Percentiles rank a stretch among this genome's conserved stretches.
phyloP scores from a whole-genome alignment of 2,888 invertebrate species.

The Microctonus brassicae region DNA sequence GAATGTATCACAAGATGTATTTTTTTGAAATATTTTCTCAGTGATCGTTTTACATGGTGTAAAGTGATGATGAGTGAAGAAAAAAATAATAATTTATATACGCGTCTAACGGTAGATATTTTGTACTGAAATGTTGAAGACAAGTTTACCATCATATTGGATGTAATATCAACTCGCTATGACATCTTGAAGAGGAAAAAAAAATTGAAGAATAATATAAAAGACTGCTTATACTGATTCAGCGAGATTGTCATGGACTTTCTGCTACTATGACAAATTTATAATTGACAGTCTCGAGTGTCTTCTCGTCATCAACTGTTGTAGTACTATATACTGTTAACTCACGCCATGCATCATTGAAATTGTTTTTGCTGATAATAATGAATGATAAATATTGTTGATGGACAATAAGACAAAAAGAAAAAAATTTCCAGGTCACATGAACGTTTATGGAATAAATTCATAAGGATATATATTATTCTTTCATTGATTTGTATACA shows the following conservation, averaged over 20 bases:
- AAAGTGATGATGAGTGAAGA: background rate
- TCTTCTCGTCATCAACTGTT: background rate
- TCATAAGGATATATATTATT: no score
- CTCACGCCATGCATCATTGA: background rate
- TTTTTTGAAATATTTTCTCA: background rate
- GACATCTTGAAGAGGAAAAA: conserved; percentile 51
- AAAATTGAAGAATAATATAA: conserved; percentile 39
- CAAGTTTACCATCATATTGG: conserved; percentile 40
- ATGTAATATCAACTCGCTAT: conserved; percentile 34
- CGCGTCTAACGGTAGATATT: background rate
- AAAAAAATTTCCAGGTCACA: background rate
- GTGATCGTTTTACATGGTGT: background rate
- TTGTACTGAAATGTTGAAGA: conserved; percentile 9
- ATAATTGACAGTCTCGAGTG: conserved; percentile 43
- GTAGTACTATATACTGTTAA: conserved; percentile 12
- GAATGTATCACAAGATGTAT: no score
- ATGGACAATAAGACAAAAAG: background rate
- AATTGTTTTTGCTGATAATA: conserved; percentile 8
- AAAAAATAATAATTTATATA: background rate
- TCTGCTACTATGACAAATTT: conserved; percentile 36
- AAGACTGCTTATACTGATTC: conserved; percentile 57
- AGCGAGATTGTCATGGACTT: conserved; percentile 53
- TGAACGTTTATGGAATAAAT: background rate
- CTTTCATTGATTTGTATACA: no score
- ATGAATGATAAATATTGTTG: conserved; percentile 1